Base-by-base conservation (phyloP, 2,797 vertebrate genomes). In the Menidia menidia region DNA sequence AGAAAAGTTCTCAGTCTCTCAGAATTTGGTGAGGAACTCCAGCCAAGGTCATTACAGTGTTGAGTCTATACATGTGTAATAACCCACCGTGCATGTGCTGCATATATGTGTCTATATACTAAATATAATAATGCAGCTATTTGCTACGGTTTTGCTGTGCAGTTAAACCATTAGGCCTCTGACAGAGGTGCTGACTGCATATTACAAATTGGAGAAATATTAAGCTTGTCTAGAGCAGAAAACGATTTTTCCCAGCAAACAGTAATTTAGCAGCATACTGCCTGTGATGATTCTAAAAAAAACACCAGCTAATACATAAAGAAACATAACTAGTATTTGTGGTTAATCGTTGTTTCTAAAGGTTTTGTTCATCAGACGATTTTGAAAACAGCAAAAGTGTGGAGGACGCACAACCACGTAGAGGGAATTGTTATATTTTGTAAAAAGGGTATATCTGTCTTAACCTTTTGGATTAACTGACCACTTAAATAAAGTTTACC, bases 131-230 rank as follows among this genome's bases (percentile, higher is more conserved):
- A 84, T 80, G 81, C 83, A 78, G 61, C 59, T 73, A 68, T 88
- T 87, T 84, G 67, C 83, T 78, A 82, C 68, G 39, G 63, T 69
- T 76, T 61, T 54, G 71, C 73, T 86, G 79, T 69, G 79, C 76
- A 82, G 85, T 81, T 85, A 87, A 86, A 81, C 77, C 81, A 88
- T 83, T 88, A 84, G 80, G 82, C 58, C 75, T 72, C 72, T 73
- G 83, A 82, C 80, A 84, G 83, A 88, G 88, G 86, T 85, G 84
- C 86, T 85, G 86, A 88, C 83, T 85, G 75, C 67, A 84, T 78
- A 89, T 86, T 77, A 83, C 68, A 85, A 71, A 84, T 61, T 60
- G 71, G 16, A 79, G 65, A 65, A 66, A 80, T 78, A 78, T 78
- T 64, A 75, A 78, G 75, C 60, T 71, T 54, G 51, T 48, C 58